phyloP scores from a whole-genome alignment of 2,113 vertebrate genomes.

The Aegypius monachus region DNA sequence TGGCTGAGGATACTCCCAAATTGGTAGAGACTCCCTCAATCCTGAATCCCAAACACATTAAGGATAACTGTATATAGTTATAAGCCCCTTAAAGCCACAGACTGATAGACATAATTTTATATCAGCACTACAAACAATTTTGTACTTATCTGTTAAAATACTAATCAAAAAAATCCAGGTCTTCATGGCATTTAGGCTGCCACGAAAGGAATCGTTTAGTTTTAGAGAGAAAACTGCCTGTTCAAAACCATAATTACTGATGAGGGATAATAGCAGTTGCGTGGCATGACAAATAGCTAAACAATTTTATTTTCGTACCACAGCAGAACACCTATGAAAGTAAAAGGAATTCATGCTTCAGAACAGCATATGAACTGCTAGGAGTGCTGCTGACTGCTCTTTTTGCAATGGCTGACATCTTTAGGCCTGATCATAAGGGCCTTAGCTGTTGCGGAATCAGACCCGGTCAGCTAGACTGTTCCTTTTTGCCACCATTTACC shows the following conservation, averaged over 20 bases:
- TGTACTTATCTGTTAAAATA: neutral
- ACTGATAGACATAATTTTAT: neutral
- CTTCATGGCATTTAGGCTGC: neutral
- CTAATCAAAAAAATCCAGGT: neutral
- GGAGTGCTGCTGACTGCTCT: neutral
- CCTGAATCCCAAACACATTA: neutral
- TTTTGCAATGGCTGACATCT: neutral
- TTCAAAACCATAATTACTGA: neutral
- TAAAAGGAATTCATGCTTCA: neutral
- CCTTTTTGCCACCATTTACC: neutral
- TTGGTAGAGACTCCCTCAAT: neutral
- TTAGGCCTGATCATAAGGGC: neutral
- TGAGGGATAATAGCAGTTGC: neutral
- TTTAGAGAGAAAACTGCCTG: neutral
- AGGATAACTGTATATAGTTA: neutral
- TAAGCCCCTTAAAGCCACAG: neutral
- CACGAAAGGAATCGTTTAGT: neutral
- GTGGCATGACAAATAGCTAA: neutral
- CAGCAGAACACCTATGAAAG: neutral
- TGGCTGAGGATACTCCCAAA: neutral
- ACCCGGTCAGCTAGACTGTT: neutral
- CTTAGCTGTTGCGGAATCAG: neutral
- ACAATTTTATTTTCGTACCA: neutral
- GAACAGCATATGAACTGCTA: neutral
- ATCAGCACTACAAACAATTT: neutral